Evolutionary conservation across 2,888 invertebrate genomes (phyloP).

Genomic region (Macaria liturata): DNA sequence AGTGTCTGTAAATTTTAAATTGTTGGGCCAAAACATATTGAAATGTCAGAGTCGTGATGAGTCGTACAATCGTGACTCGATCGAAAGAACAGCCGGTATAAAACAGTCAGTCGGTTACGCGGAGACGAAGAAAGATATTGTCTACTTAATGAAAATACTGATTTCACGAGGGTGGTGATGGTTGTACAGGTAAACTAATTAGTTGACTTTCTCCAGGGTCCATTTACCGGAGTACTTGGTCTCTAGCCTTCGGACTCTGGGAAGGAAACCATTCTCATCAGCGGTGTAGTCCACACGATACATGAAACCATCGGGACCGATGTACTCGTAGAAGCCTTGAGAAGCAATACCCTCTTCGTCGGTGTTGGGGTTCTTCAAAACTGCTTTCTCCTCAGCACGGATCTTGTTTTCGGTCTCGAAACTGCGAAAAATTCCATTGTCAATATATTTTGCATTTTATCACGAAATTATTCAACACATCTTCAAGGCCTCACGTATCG

Average conservation of each 20-base stretch:
- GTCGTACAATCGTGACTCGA: slow-evolving; percentile 50
- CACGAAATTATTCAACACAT: slow-evolving; percentile 12
- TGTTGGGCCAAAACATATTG: slow-evolving; percentile 43
- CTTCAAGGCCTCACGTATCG: slow-evolving; percentile 3
- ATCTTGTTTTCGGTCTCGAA: slow-evolving; percentile 82
- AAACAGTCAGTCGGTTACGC: slow-evolving; percentile 45
- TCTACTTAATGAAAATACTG: slow-evolving; percentile 72
- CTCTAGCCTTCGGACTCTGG: slow-evolving; percentile 71
- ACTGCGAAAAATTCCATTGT: slow-evolving; percentile 48
- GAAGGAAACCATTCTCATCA: slow-evolving; percentile 79
- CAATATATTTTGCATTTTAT: slow-evolving; percentile 1
- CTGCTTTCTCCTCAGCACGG: slow-evolving; percentile 78
- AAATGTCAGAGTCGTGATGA: slow-evolving; percentile 68
- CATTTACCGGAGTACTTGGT: slow-evolving; percentile 78
- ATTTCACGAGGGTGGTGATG: slow-evolving; percentile 54
- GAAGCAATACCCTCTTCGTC: slow-evolving; percentile 78
- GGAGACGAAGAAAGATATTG: slow-evolving; percentile 36
- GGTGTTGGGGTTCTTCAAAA: slow-evolving; percentile 75
- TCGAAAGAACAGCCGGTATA: slow-evolving; percentile 44
- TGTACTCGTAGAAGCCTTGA: slow-evolving; percentile 79
- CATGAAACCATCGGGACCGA: slow-evolving; percentile 79
- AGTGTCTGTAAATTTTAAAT: slow-evolving; percentile 31
- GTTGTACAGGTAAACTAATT: slow-evolving; percentile 32
- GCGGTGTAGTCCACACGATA: slow-evolving; percentile 81
- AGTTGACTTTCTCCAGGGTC: slow-evolving; percentile 73